Base-by-base conservation (phyloP, 2,888 invertebrate genomes). In the Dorcus hopei region DNA sequence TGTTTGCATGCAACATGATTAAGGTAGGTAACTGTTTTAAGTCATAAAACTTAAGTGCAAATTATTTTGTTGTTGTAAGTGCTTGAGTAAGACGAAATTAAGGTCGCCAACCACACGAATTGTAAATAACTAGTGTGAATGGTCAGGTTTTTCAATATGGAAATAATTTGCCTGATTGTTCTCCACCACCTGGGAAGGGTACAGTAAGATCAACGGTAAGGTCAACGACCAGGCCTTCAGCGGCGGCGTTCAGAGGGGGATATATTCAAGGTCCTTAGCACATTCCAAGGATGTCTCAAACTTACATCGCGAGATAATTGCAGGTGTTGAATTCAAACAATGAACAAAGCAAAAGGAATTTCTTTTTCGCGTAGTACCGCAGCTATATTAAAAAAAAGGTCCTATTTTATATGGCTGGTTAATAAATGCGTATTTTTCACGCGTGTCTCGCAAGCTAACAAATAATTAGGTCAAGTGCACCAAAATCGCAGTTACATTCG, bases 231-330 rank as follows among this genome's bases (percentile, higher is more conserved):
- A 60, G 50, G 50, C 47, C 70, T 67, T 68, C 68, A 66, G 63
- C 59, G 61, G 58, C 66, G 64, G 61, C 58, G 63, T 58, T 62
- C 64, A 64, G 58, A 60, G 62, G 65, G 64, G 64, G 51, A 55
- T 59, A 61, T 50, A 64, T 72, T 73, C 75, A 75, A 74, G 74
- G 75, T 74, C 73, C 67, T 60, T 59, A 51, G 56, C 60, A 66
- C 70, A 72, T 72, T 72, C 72, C 72, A 73, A 71, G 70, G 71
- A 72, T 71, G 65, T 66, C 66, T 70, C 54, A 58, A 41, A 9
- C 33, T 9, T 23, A 49, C 53, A 57, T 61, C 51, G 53, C 41
- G 50, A 47, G 49, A 38, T 57, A 52, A 50, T 53, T 58, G 62
- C 69, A 68, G 67, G 68, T 69, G 67, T 59, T 33, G 26, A 33